Conservation (phyloP, 1,140 invertebrate species). For the Drosophila hydei region DNA sequence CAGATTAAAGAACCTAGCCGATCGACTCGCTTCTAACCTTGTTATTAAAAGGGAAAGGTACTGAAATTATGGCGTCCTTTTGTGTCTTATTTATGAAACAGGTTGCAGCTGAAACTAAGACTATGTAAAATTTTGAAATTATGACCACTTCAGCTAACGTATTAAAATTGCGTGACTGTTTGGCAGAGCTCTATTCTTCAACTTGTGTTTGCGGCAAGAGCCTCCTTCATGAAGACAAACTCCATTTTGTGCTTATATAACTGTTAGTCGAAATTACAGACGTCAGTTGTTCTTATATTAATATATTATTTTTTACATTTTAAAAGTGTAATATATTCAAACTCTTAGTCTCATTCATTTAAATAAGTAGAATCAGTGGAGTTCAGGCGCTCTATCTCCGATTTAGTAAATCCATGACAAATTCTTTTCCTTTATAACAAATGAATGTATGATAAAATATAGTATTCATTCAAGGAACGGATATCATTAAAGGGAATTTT, state of each 20-base stretch:
- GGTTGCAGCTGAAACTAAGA: conserved; percentile 47
- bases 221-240: background rate
- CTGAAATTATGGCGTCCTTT: conserved; percentile 54
- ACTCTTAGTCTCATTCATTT: no score
- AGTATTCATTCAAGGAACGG: no score
- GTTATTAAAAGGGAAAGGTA: conserved; percentile 62
- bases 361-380: no score
- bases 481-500: no score
- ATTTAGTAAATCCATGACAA: no score
- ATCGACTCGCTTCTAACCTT: conserved; percentile 41
- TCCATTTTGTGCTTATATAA: conserved; percentile 7
- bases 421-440: no score
- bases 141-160: conserved; percentile 8
- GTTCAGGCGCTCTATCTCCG: no score
- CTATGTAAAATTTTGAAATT: conserved; percentile 40
- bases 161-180: conserved; percentile 18
- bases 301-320: no score
- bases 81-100: conserved; percentile 56
- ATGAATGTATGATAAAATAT: no score
- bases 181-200: background rate
- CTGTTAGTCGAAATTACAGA: no score
- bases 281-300: no score
- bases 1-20: conserved; percentile 69
- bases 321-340: no score
- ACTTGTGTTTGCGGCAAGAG: background rate